Percentiles rank a stretch among this genome's conserved stretches.
phyloP scores from a whole-genome alignment of 1,140 invertebrate species.

The Tetragonula clypearis region DNA sequence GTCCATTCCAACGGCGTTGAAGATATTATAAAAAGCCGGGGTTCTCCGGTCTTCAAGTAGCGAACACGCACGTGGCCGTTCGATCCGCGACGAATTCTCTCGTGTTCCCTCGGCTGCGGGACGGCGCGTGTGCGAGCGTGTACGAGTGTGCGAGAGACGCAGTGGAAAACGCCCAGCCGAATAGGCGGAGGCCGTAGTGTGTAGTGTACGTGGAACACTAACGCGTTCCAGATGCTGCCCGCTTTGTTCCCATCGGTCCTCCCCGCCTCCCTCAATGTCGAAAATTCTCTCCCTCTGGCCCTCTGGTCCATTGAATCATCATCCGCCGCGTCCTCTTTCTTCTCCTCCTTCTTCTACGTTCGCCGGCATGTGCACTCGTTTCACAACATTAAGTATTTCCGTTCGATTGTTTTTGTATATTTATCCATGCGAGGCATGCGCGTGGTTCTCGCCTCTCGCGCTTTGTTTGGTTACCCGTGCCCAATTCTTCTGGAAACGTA shows the following conservation, averaged over 20 bases:
- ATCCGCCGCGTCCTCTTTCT: constrained; percentile 3
- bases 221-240: constrained; percentile 79
- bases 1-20: neutral
- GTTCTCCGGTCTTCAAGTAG: constrained; percentile 44
- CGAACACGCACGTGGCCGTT: constrained; percentile 66
- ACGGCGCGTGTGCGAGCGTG: neutral
- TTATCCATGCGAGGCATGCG: constrained; percentile 21
- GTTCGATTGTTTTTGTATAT: constrained; percentile 54
- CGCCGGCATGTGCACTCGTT: constrained; percentile 2
- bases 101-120: constrained; percentile 1
- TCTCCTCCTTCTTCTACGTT: neutral
- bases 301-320: neutral
- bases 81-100: constrained; percentile 47
- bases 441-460: constrained; percentile 1
- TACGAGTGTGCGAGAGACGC: constrained; percentile 2
- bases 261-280: constrained; percentile 57
- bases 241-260: constrained; percentile 78
- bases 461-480: constrained; percentile 18
- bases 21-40: constrained; percentile 6
- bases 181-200: constrained; percentile 52
- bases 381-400: constrained; percentile 47
- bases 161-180: neutral
- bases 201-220: constrained; percentile 71
- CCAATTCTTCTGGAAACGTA: neutral
- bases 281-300: constrained; percentile 33